Evolutionary conservation across 2,797 vertebrate species (phyloP).

Genomic region (Carduelis carduelis): DNA sequence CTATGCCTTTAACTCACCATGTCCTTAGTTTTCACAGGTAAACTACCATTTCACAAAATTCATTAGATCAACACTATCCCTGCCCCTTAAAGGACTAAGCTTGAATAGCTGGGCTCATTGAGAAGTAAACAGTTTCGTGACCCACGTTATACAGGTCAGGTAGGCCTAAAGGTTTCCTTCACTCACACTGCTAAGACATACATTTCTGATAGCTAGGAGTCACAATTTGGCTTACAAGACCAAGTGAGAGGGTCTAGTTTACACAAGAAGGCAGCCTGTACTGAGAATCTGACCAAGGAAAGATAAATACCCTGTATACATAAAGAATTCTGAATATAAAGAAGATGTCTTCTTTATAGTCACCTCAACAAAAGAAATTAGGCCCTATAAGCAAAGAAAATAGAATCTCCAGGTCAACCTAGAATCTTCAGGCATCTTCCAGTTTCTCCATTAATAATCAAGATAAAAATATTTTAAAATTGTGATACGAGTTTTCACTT

Average conservation of each 20-base stretch:
- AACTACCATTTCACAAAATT: conserved; percentile 6
- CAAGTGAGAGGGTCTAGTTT: not conserved
- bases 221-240: not conserved
- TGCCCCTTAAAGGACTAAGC: not conserved
- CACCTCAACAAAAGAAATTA: conserved; percentile 5
- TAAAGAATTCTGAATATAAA: not conserved
- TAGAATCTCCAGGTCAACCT: conserved; percentile 39
- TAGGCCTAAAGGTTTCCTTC: conserved; percentile 14
- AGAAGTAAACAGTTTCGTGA: conserved; percentile 4
- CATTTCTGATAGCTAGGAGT: conserved; percentile 1
- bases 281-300: not conserved
- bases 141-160: not conserved
- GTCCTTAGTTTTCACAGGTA: not conserved
- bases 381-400: not conserved
- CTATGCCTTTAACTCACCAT: not conserved
- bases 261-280: conserved; percentile 3
- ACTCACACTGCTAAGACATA: not conserved
- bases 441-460: conserved; percentile 50
- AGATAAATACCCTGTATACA: conserved; percentile 18
- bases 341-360: not conserved
- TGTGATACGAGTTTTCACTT: conserved; percentile 46
- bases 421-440: conserved; percentile 35
- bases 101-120: not conserved
- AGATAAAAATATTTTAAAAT: conserved; percentile 46
- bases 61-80: not conserved